These are phyloP conservation scores for Heliconius cydno DNA, from an alignment of 2,888 invertebrate species.

Conservation along the genomic window DNA sequence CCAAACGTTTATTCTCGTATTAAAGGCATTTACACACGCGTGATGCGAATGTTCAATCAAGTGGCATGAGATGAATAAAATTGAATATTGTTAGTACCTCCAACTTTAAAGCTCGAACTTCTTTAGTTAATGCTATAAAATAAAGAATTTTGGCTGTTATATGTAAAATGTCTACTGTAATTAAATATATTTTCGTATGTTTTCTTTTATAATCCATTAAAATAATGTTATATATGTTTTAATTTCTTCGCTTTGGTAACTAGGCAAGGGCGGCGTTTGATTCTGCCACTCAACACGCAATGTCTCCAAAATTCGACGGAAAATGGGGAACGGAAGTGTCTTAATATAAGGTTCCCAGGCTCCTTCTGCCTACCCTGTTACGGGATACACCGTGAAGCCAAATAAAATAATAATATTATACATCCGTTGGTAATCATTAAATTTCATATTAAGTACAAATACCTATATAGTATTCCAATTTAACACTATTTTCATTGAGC, in stretches of 20 bases:
- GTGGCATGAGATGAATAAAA: conserved; percentile 43
- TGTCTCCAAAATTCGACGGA: too few species aligned
- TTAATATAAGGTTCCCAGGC: too few species aligned
- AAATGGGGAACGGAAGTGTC: too few species aligned
- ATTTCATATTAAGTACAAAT: not conserved
- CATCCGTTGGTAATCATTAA: too few species aligned
- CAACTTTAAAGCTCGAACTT: conserved; percentile 39
- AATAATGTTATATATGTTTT: too few species aligned
- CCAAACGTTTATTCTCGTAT: conserved; percentile 48
- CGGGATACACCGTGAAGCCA: too few species aligned
- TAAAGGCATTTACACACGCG: conserved; percentile 48
- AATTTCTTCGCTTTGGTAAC: too few species aligned
- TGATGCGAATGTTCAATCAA: conserved; percentile 47
- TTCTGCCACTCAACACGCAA: too few species aligned
- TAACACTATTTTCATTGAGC: not conserved
- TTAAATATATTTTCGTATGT: conserved; percentile 4
- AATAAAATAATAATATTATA: too few species aligned
- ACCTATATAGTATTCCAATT: not conserved
- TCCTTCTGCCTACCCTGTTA: too few species aligned
- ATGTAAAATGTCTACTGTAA: conserved; percentile 33
- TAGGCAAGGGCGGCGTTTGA: too few species aligned
- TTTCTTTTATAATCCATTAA: not conserved
- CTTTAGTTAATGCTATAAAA: conserved; percentile 18
- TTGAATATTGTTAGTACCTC: conserved; percentile 42
- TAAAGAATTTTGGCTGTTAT: conserved; percentile 32